Conservation (phyloP, 2,113 vertebrate species). For the Oreochromis aureus region DNA sequence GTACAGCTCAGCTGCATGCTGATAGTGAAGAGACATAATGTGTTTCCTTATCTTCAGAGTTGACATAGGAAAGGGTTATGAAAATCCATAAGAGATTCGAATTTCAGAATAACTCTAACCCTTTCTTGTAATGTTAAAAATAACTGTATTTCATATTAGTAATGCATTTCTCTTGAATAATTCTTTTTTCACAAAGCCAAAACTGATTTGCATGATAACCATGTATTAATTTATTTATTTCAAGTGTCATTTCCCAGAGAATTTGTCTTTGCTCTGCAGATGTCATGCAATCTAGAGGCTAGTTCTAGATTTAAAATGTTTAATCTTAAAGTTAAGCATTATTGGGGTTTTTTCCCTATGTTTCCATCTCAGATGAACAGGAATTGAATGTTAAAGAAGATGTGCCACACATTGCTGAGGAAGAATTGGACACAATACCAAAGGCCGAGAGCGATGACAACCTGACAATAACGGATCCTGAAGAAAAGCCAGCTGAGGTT, state of each 20-base stretch:
- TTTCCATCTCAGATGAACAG: slow-evolving; percentile 6
- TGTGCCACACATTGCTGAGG: not conserved
- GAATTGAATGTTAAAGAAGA: not conserved
- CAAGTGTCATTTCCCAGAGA: not conserved
- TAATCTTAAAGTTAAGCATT: not conserved
- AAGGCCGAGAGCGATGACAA: not conserved
- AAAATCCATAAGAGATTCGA: not conserved
- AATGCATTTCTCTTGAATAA: not conserved
- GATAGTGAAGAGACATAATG: not conserved
- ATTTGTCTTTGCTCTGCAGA: not conserved
- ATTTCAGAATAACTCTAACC: not conserved
- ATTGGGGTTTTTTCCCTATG: not conserved
- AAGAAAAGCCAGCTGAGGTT: not conserved
- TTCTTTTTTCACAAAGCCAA: not conserved
- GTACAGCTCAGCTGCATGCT: not conserved
- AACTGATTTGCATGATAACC: not conserved
- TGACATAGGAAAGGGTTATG: not conserved
- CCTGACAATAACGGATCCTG: not conserved
- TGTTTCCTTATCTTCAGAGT: not conserved
- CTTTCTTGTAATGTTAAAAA: not conserved
- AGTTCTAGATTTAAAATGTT: not conserved
- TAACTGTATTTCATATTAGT: not conserved
- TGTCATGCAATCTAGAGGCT: not conserved
- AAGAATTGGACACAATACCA: not conserved
- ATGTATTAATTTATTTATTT: no score